These are phyloP conservation scores for Chloroceryle aenea DNA, from an alignment of 2,113 vertebrate genomes.

Conservation along the genomic window DNA sequence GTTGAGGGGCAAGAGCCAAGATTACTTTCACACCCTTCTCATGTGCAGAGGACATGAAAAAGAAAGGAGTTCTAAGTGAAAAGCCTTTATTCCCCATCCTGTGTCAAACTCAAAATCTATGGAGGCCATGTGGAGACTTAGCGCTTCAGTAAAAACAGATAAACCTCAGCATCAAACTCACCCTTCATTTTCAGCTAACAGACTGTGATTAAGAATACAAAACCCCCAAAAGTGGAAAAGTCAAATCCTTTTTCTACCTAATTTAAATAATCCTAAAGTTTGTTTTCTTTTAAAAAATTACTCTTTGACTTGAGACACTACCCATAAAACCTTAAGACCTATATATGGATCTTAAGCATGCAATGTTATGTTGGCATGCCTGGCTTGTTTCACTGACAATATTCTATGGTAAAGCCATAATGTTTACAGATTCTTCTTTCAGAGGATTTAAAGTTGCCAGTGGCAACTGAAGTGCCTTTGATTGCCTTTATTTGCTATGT, in stretches of 20 bases:
- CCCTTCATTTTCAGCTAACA: neutral
- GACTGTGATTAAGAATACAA: neutral
- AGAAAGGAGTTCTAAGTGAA: neutral
- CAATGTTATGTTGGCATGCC: neutral
- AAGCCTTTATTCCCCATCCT: neutral
- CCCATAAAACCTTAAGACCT: neutral
- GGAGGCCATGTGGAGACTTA: neutral
- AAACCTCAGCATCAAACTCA: neutral
- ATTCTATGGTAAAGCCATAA: neutral
- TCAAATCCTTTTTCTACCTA: neutral
- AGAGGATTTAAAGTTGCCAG: neutral
- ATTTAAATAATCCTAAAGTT: neutral
- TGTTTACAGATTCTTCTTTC: neutral
- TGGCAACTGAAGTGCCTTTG: constrained; percentile 14
- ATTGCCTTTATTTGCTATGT: constrained; percentile 14
- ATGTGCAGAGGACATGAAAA: constrained; percentile 14
- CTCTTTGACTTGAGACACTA: neutral
- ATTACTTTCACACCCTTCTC: constrained; percentile 18
- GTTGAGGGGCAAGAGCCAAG: neutral
- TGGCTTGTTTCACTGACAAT: neutral
- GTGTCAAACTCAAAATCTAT: neutral
- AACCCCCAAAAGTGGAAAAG: neutral
- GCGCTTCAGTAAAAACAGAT: neutral
- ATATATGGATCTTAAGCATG: neutral
- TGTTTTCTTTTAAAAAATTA: neutral